phyloP scores from a whole-genome alignment of 2,797 vertebrate genomes.

The Picus viridis region DNA sequence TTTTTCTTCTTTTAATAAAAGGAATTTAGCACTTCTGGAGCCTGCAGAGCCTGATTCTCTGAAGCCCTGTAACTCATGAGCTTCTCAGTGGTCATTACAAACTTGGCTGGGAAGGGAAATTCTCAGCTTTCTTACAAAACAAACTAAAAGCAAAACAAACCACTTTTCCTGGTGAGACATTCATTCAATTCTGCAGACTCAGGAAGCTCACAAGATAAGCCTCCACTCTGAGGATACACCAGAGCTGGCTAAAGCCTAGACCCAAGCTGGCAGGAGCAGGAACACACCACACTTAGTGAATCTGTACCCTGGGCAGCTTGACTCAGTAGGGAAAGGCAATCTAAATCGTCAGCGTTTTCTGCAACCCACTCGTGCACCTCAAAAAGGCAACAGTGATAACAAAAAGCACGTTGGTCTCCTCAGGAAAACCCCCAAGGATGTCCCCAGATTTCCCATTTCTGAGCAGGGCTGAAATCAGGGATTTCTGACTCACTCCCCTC shows the following conservation, averaged over 20 bases:
- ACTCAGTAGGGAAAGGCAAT: background rate
- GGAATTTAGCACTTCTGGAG: background rate
- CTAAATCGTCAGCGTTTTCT: constrained; percentile 7
- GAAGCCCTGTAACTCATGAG: background rate
- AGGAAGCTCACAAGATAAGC: constrained; percentile 68
- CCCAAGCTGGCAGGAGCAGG: background rate
- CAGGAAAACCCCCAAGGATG: background rate
- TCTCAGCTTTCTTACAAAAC: constrained; percentile 72
- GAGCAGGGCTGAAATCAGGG: background rate
- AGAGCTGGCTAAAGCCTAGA: background rate
- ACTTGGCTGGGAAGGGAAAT: constrained; percentile 66
- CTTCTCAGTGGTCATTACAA: background rate
- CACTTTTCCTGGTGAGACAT: constrained; percentile 72
- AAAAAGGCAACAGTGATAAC: background rate
- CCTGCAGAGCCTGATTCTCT: background rate
- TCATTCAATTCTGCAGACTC: constrained; percentile 71
- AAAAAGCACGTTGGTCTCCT: background rate
- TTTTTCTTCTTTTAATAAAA: background rate
- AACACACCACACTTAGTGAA: background rate
- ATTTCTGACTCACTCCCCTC: background rate
- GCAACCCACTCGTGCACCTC: background rate
- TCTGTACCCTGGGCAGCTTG: background rate
- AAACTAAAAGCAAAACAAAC: constrained; percentile 68
- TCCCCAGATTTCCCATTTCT: background rate
- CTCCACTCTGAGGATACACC: background rate